These are phyloP conservation scores for Anastrepha obliqua DNA, from an alignment of 1,140 invertebrate species.

Conservation along the genomic window DNA sequence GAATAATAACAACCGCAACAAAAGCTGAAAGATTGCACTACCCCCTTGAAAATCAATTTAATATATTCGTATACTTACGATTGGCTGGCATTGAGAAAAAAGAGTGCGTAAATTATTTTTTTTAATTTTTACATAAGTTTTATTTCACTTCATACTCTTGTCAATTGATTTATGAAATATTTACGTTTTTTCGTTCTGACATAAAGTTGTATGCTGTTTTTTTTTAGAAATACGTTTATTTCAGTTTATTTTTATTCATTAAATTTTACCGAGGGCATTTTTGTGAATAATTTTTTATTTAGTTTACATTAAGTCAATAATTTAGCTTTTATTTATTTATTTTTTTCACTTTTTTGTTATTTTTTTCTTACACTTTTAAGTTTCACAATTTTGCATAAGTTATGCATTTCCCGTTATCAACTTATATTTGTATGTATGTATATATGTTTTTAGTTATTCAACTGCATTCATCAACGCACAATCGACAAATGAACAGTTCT, in stretches of 20 bases:
- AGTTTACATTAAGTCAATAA: slow-evolving; percentile 19
- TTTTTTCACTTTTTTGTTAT: background rate
- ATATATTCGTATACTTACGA: too few species aligned
- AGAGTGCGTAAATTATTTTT: background rate
- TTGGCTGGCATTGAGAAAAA: too few species aligned
- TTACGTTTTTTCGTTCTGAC: slow-evolving; percentile 47
- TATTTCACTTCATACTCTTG: slow-evolving; percentile 36
- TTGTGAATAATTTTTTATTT: slow-evolving; percentile 13
- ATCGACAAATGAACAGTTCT: slow-evolving; percentile 29
- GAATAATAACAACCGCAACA: too few species aligned
- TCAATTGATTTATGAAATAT: slow-evolving; percentile 31
- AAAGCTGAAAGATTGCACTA: too few species aligned
- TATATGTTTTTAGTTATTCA: slow-evolving; percentile 27
- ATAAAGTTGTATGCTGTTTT: slow-evolving; percentile 45
- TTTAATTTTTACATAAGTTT: slow-evolving; percentile 43
- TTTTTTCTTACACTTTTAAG: slow-evolving; percentile 2
- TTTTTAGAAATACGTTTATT: slow-evolving; percentile 20
- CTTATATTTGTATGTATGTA: slow-evolving; percentile 49
- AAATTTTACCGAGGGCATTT: slow-evolving; percentile 1
- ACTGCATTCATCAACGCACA: slow-evolving; percentile 15
- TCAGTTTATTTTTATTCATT: slow-evolving; percentile 15
- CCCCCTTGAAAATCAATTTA: too few species aligned
- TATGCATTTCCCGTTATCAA: slow-evolving; percentile 39
- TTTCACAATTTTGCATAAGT: slow-evolving; percentile 38
- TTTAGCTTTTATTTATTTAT: background rate